Evolutionary conservation across 2,888 invertebrate genomes (phyloP), one percentile per base, ranked within the genome.

Genomic region (Metallyticus violacea): DNA sequence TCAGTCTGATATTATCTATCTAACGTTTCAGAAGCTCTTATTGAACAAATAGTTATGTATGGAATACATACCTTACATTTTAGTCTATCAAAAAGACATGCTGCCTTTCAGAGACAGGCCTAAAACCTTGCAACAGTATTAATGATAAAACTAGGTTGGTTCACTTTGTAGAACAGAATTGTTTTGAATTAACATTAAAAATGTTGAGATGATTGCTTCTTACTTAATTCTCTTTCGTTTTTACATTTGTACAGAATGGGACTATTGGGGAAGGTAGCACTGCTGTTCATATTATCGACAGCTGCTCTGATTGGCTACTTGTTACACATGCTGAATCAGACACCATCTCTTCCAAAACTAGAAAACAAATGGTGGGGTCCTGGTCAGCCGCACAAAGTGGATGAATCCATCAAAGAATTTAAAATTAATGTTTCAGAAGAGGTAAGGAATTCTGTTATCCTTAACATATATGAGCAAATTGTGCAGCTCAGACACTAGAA

Each of bases 391-490:
- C 91, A 91, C 62, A 91, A 93, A 27, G 92, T 92, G 76, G 94
- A 95, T 89, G 90, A 91, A 0, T 92, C 93, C 26, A 93, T 96
- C 86, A 92, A 92, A 87, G 93, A 94, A 0, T 96, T 94, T 89
- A 92, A 93, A 90, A 94, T 96, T 87, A 93, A 94, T 85, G 93
- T 95, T 87, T 90, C 94, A 0, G 93, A 94, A 90, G 92, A 93
- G 92, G 95, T 95, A 81, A 81, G 76, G 9, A 82, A 30, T 15
- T 4, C 7, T 81, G 6, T 80, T 80, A 15, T 81, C n/a, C 15
- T 15, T 6, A 78, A n/a, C 15, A 78, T 62, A 9, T 7, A 9
- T 62, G 7, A 62, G 76, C 15, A 77, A 77, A 4, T 4, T 77
- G 4, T 25, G 7, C 77, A 29, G 9, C 9, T 29, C 3, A 26